These are phyloP conservation scores for Drosophila macrospina DNA, from an alignment of 2,888 invertebrate genomes.

Conservation along the genomic window DNA sequence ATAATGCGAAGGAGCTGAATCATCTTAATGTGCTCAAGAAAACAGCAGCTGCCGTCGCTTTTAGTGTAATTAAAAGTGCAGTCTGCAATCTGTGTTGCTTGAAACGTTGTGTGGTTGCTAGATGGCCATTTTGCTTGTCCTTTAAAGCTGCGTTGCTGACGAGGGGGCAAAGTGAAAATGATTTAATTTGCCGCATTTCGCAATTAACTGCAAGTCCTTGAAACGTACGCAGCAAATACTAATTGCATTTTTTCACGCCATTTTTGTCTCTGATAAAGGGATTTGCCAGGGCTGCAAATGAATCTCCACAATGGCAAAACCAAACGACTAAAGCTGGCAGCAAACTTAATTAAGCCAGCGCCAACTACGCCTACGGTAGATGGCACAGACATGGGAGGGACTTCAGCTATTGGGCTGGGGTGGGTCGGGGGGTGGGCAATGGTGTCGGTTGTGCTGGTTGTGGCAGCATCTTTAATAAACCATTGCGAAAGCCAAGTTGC, in stretches of 20 bases:
- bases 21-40: conserved; percentile 26
- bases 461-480: conserved; percentile 73
- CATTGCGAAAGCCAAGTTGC: conserved; percentile 69
- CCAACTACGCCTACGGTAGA: conserved; percentile 66
- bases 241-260: conserved; percentile 79
- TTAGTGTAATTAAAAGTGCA: conserved; percentile 84
- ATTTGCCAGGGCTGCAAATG: conserved; percentile 56
- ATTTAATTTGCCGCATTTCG: conserved; percentile 76
- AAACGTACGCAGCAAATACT: conserved; percentile 67
- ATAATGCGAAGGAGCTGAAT: conserved; percentile 24
- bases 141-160: conserved; percentile 32
- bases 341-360: conserved; percentile 76
- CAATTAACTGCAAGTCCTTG: conserved; percentile 75
- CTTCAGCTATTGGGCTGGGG: background rate
- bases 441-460: conserved; percentile 3
- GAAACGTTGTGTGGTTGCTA: conserved; percentile 32
- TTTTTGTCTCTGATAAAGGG: conserved; percentile 57
- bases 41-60: conserved; percentile 51
- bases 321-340: conserved; percentile 39
- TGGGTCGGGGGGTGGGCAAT: background rate
- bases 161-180: conserved; percentile 43
- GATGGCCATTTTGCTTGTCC: conserved; percentile 23
- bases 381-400: background rate
- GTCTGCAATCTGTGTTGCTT: conserved; percentile 53
- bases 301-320: conserved; percentile 40